Conservation (phyloP, 2,113 vertebrate genomes). For the Leptobrachium ailaonicum region DNA sequence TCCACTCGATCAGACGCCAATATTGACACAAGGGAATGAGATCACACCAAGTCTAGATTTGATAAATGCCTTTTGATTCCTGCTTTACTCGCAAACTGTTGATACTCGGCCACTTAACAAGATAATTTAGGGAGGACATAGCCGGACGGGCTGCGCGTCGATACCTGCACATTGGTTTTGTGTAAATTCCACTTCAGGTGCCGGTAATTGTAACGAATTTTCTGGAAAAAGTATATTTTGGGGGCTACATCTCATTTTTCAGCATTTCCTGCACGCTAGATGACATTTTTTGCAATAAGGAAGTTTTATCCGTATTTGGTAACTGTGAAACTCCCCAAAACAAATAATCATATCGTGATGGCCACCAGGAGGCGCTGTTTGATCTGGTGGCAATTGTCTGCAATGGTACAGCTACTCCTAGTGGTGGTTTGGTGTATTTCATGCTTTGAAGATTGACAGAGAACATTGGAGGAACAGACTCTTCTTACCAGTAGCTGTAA, state of each 20-base stretch:
- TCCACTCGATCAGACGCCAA: slow-evolving; percentile 3
- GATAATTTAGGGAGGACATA: not conserved
- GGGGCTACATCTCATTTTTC: too few relatives aligned
- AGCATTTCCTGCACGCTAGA: too few relatives aligned
- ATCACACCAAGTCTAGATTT: slow-evolving; percentile 11
- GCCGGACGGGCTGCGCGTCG: not conserved
- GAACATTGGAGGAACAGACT: not conserved
- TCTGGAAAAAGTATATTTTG: too few relatives aligned
- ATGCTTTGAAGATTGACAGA: not conserved
- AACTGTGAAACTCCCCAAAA: too few relatives aligned
- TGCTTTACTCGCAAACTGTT: not conserved
- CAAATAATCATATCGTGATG: not conserved
- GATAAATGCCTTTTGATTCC: slow-evolving; percentile 6
- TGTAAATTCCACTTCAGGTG: not conserved
- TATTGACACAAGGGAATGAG: slow-evolving; percentile 38
- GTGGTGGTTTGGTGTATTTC: slow-evolving; percentile 18
- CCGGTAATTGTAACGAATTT: too few relatives aligned
- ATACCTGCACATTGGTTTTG: not conserved
- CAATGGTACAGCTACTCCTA: not conserved
- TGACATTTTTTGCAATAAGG: too few relatives aligned
- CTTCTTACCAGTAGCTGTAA: too few relatives aligned
- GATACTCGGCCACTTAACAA: not conserved
- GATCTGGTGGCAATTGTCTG: not conserved
- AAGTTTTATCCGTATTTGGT: too few relatives aligned
- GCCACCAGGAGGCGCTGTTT: slow-evolving; percentile 3